Base-by-base conservation (phyloP, 2,888 invertebrate genomes). In the Dasysyrphus albostriatus region DNA sequence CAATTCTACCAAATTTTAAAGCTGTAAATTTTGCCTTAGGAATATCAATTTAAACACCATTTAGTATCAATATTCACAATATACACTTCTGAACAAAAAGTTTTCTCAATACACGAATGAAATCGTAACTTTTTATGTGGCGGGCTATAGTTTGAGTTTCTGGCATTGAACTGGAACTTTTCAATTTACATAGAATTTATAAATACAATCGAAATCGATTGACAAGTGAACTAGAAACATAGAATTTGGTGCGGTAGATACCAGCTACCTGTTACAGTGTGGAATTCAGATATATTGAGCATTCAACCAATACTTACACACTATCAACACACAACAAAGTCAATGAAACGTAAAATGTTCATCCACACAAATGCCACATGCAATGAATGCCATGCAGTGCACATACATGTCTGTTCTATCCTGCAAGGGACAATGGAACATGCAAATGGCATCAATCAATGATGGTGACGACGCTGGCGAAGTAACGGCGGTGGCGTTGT, bases 371-470 rank as follows among this genome's bases (percentile, higher is more conserved):
- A 72, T 72, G 37, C 69, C 61, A 72, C 16, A 56, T 42, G 19
- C 34, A 58, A 2, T 32, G 10, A 58, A 2, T 32, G 10, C 32
- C 32, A 5, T 29, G 14, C 51, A 29, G 3, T 32, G 29, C 16
- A 8, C 12, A 32, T n/a, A 9, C 19, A 49, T 39, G 51, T 12
- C 37, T 19, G 19, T 19, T 59, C 19, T 61, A n/a, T 81, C 49
- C 9, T 3, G 24, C n/a, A 42, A 8, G 24, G n/a, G 51, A 69
- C 69, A 69, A 63, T 54, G 47, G 24, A 77, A 73, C 69, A 59
- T n/a, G 51, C 49, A 73, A 78, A 74, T 65, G 72, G 47, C 63
- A 84, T 75, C 81, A 85, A 85, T 85, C 85, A 78, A 58, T 51
- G 77, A 42, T 39, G 61, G 59, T 37, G 19, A 19, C 16, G 10